A percentile compares a stretch with the other conserved stretches of the same genome.
These are phyloP conservation scores for Pseudococcus viburni DNA, from an alignment of 2,888 invertebrate species.

Conservation along the genomic window DNA sequence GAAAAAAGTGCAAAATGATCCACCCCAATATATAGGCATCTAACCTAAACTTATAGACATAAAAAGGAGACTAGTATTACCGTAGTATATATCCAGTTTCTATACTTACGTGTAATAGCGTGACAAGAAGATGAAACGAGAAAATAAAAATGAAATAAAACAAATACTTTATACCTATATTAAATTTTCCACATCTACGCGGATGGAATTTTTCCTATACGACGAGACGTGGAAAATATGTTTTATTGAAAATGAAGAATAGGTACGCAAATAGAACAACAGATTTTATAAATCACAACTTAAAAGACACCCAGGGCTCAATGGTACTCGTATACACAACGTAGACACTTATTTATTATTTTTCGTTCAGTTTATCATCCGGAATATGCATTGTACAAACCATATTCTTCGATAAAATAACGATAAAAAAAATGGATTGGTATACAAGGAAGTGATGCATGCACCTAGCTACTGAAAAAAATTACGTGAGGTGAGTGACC, in stretches of 20 bases:
- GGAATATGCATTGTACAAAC: too few species aligned
- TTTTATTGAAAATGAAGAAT: constrained; percentile 20
- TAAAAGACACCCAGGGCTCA: neutral
- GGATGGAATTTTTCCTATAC: neutral
- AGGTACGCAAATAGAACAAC: constrained; percentile 14
- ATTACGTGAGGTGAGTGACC: neutral
- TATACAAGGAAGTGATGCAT: neutral
- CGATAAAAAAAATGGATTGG: neutral
- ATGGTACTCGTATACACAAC: neutral
- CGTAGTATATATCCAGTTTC: neutral
- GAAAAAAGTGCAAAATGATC: too few species aligned
- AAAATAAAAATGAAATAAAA: constrained; percentile 45
- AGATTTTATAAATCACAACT: constrained; percentile 31
- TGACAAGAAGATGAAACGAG: constrained; percentile 23
- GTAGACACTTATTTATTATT: neutral
- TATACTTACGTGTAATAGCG: neutral
- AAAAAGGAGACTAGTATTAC: neutral
- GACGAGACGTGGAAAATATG: neutral
- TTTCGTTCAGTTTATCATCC: neutral
- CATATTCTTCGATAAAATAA: neutral
- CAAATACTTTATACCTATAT: constrained; percentile 18
- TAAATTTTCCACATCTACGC: constrained; percentile 28
- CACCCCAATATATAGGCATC: neutral
- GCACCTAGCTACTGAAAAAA: neutral
- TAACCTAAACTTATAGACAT: neutral